These are phyloP conservation scores for Drosophila asahinai DNA, from an alignment of 1,140 invertebrate genomes.

Conservation along the genomic window DNA sequence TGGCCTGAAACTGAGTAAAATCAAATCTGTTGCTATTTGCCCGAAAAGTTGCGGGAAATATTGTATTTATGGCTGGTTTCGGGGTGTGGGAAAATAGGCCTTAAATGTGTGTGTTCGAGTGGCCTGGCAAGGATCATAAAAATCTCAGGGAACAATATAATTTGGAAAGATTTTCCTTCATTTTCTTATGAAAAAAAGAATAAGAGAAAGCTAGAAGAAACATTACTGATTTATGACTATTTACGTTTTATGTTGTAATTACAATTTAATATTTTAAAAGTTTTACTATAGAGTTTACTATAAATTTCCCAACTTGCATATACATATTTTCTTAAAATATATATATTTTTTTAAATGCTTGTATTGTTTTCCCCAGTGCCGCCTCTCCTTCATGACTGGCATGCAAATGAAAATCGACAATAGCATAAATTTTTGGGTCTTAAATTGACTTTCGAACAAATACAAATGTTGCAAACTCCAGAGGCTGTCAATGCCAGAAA, in stretches of 20 bases:
- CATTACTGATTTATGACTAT: background rate
- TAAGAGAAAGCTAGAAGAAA: background rate
- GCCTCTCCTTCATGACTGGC: conserved; percentile 26
- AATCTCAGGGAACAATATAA: conserved; percentile 53
- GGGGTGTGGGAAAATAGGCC: conserved; percentile 54
- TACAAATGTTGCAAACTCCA: conserved; percentile 32
- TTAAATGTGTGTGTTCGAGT: conserved; percentile 61
- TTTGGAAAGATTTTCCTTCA: conserved; percentile 19
- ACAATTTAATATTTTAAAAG: background rate
- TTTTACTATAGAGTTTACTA: too few species aligned
- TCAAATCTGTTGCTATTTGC: conserved; percentile 62
- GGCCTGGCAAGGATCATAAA: conserved; percentile 39
- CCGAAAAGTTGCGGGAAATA: conserved; percentile 51
- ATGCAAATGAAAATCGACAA: conserved; percentile 61
- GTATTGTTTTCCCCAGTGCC: background rate
- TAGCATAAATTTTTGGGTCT: conserved; percentile 44
- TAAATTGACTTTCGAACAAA: conserved; percentile 64
- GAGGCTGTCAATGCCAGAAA: conserved; percentile 5
- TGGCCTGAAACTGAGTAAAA: conserved; percentile 57
- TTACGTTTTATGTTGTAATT: too few species aligned
- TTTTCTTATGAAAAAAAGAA: background rate
- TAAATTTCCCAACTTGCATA: too few species aligned
- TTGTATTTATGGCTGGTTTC: conserved; percentile 41
- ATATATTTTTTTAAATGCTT: background rate
- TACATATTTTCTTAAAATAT: background rate